Base-by-base conservation (phyloP, 1,140 invertebrate genomes). In the Macrocentrus cingulum region DNA sequence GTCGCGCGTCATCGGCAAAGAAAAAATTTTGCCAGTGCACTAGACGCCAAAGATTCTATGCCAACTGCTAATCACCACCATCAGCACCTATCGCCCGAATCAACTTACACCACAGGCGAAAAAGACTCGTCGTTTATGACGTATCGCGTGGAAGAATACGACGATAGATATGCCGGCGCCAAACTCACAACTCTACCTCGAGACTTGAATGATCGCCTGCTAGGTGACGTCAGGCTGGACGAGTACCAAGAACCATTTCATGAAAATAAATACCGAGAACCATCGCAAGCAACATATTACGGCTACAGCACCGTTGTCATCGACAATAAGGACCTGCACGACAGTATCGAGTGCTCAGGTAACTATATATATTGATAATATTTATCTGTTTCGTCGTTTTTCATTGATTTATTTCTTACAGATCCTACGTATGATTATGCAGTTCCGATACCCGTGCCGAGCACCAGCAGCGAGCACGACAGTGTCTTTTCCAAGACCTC, bases 1-100 rank as follows among this genome's bases (percentile, higher is more conserved):
- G 79, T 87, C 15, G 75, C 80, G 48, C 77, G 84, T 4, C 82
- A 86, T 62, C 78, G 83, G 22, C 80, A 84, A 52, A 77, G 84
- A 44, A 87, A 87, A 62, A 79, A 77, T 58, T 81, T 81, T 60
- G 73, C 79, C 2, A 81, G 79, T 59, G 78, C 81, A 0, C 61
- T 82, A 5, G 82, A 81, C 2, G 62, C 72, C 50, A 84, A 81
- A 54, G 71, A 68, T 23, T 69, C 74, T 22, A 75, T 79, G 16
- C 74, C 77, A 0, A 69, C 72, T 5, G 69, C 74, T 20, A 78
- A 75, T 61, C 78, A 75, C 60, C 78, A 79, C n/a, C n/a, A n/a
- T 62, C 78, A 79, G 34, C 78, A 80, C 53, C 60, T 80, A 46
- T 76, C 77, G 9, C 73, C 77, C 0, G 78, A 76, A 44, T 79